A percentile compares a stretch with the other conserved stretches of the same genome.
These are phyloP conservation scores for Cynodonichthys magdalenae DNA, from an alignment of 2,797 vertebrate species.

Conservation along the genomic window DNA sequence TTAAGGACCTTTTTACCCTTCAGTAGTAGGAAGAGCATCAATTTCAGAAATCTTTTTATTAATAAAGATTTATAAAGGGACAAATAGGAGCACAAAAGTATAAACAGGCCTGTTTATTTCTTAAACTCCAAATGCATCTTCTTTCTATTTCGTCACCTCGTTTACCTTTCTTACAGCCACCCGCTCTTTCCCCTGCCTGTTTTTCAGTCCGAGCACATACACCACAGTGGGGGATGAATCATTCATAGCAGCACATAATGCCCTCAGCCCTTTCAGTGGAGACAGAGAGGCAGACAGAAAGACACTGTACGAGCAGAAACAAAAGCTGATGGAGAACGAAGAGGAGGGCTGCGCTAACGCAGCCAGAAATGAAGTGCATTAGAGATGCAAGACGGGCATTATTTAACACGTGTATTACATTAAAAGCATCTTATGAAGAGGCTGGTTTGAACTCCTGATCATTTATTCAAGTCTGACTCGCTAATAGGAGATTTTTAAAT, in stretches of 20 bases:
- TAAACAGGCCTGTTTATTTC: slow-evolving; percentile 5
- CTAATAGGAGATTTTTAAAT: slow-evolving; percentile 21
- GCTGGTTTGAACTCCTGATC: slow-evolving; percentile 16
- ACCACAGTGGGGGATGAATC: slow-evolving; percentile 69
- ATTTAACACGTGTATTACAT: slow-evolving; percentile 37
- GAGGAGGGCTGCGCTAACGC: slow-evolving; percentile 19
- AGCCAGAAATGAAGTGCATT: slow-evolving; percentile 32
- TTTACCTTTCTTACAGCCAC: slow-evolving; percentile 31
- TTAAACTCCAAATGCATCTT: slow-evolving; percentile 2
- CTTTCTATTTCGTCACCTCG: slow-evolving; percentile 46
- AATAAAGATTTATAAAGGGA: slow-evolving; percentile 5
- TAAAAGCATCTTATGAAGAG: slow-evolving; percentile 16
- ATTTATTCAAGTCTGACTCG: slow-evolving; percentile 30
- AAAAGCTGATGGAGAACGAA: slow-evolving; percentile 31
- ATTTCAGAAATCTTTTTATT: slow-evolving; percentile 35
- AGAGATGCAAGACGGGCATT: slow-evolving; percentile 18
- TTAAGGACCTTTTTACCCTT: slow-evolving; percentile 14
- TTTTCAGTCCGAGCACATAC: slow-evolving; percentile 70
- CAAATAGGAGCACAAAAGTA: neutral
- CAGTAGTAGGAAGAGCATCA: slow-evolving; percentile 17
- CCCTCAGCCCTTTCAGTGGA: slow-evolving; percentile 57
- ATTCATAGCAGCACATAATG: slow-evolving; percentile 75
- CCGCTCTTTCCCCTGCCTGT: slow-evolving; percentile 37
- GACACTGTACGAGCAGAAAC: slow-evolving; percentile 28
- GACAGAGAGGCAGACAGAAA: slow-evolving; percentile 37